A percentile compares a stretch with the other conserved stretches of the same genome.
Conservation (phyloP, 1,140 invertebrate species). For the Drosophila lacteicornis region DNA sequence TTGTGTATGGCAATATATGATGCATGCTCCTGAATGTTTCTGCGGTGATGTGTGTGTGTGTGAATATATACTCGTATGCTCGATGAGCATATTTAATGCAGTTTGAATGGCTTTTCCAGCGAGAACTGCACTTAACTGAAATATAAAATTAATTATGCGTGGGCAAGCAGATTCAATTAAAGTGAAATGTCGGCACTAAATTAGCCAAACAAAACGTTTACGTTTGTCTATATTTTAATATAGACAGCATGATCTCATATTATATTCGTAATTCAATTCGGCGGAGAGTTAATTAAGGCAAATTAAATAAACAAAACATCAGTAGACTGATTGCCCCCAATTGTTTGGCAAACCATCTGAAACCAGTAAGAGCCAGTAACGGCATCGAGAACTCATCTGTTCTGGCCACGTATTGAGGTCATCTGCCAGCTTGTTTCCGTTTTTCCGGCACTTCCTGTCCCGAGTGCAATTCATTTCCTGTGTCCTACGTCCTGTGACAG, state of each 20-base stretch:
- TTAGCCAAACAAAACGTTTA: neutral
- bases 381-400: neutral
- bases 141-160: conserved; percentile 32
- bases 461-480: conserved; percentile 33
- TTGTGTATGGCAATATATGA: neutral
- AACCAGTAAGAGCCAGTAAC: neutral
- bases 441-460: conserved; percentile 25
- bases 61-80: neutral
- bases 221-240: no score
- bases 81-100: conserved; percentile 22
- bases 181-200: conserved; percentile 1
- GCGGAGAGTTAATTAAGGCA: conserved; percentile 12
- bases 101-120: conserved; percentile 11
- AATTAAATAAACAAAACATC: conserved; percentile 1
- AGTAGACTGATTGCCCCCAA: conserved; percentile 6
- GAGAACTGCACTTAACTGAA: conserved; percentile 19
- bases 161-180: conserved; percentile 10
- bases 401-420: conserved; percentile 6
- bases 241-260: neutral
- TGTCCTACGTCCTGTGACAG: conserved; percentile 16
- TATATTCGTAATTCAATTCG: conserved; percentile 5
- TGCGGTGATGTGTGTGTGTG: conserved; percentile 4
- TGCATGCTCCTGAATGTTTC: conserved; percentile 20
- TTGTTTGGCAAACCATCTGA: conserved; percentile 8
- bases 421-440: conserved; percentile 18